Evolutionary conservation across 2,113 vertebrate genomes (phyloP).

Genomic region (Micronycteris hirsuta): DNA sequence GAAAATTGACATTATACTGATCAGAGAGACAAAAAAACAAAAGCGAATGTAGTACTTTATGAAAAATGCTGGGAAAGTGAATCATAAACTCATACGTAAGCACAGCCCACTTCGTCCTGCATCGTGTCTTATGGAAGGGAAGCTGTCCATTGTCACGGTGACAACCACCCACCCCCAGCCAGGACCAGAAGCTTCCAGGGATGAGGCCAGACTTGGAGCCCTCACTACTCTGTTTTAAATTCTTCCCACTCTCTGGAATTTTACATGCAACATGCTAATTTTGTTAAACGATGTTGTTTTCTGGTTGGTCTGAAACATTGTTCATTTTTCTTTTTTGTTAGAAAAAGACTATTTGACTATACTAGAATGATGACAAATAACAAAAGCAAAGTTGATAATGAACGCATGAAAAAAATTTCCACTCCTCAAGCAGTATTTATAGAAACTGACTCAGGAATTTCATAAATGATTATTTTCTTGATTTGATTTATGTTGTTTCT

Average conservation of each 20-base stretch:
- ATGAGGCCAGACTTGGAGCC: not conserved
- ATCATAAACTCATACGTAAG: not conserved
- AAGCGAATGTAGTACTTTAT: not conserved
- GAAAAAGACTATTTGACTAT: not conserved
- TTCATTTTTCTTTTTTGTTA: not conserved
- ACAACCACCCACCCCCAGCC: not conserved
- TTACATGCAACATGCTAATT: not conserved
- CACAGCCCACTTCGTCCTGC: not conserved
- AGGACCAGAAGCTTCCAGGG: not conserved
- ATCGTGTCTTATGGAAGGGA: not conserved
- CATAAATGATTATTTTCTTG: not conserved
- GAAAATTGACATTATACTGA: not conserved
- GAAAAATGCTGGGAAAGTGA: not conserved
- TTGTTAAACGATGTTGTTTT: not conserved
- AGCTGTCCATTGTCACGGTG: too few relatives aligned
- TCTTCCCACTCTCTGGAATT: not conserved
- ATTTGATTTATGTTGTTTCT: not conserved
- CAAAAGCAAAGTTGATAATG: not conserved
- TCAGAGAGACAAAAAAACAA: not conserved
- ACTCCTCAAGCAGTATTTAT: not conserved
- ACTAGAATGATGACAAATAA: not conserved
- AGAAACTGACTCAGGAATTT: not conserved
- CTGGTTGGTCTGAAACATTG: not conserved
- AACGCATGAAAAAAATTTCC: not conserved
- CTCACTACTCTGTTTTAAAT: not conserved